These are phyloP conservation scores for Bubo blakistoni DNA, from an alignment of 2,113 vertebrate species.

Conservation along the genomic window DNA sequence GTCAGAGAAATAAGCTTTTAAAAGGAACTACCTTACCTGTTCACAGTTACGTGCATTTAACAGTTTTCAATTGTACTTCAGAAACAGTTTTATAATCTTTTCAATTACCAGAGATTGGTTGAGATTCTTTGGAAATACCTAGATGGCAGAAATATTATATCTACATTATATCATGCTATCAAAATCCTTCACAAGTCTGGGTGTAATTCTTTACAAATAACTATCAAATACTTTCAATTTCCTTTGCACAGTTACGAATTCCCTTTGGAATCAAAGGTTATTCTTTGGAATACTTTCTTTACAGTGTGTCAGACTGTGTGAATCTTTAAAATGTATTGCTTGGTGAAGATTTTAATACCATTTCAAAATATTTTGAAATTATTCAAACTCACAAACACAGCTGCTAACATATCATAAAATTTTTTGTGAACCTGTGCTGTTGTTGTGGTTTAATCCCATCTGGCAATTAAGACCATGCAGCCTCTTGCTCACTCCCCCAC, in stretches of 20 bases:
- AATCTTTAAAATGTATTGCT: background rate
- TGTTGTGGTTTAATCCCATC: too few species aligned
- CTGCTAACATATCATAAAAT: background rate
- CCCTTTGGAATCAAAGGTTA: constrained; percentile 8
- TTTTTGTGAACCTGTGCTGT: background rate
- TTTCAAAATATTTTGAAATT: constrained; percentile 40
- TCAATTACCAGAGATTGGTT: constrained; percentile 2
- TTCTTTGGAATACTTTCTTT: background rate
- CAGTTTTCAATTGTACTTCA: background rate
- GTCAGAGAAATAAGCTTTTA: background rate
- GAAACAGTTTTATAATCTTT: constrained; percentile 4
- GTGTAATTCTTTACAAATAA: constrained; percentile 48
- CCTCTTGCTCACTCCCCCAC: too few species aligned
- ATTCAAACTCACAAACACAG: constrained; percentile 5
- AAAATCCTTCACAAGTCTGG: constrained; percentile 11
- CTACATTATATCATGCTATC: background rate
- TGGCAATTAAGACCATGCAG: too few species aligned
- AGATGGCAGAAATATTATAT: constrained; percentile 8
- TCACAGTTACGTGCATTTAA: background rate
- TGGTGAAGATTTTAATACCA: background rate
- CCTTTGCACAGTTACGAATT: constrained; percentile 10
- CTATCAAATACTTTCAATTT: constrained; percentile 23
- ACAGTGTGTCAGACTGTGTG: background rate
- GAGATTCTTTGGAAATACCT: constrained; percentile 21
- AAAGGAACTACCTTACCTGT: background rate